Base-by-base conservation (phyloP, 2,113 vertebrate species). In the Bufo gargarizans region DNA sequence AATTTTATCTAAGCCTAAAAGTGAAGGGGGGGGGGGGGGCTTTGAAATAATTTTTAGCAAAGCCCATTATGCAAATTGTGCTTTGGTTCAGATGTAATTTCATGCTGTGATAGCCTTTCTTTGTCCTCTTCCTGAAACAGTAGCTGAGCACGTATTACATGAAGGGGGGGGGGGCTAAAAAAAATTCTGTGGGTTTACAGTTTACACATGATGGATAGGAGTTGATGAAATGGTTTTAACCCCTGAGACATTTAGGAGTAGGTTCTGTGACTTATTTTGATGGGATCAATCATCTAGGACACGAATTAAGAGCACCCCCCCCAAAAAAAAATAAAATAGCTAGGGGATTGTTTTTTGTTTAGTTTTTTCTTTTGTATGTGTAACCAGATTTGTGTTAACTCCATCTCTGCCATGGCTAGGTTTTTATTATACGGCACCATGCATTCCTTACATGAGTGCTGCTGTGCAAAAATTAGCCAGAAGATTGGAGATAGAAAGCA, bases 31-130 rank as follows among this genome's bases (percentile, higher is more conserved):
- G n/a, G n/a, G n/a, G n/a, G n/a, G 33, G 33, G n/a, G 69, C 80
- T 91, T 90, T 89, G 88, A 90, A 85, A 9, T 90, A 90, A 91
- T 92, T 74, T 92, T 92, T 91, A 84, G 90, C 90, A 89, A 89
- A 91, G 91, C 92, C 91, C 92, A 93, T 93, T 93, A 93, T 93
- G 93, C 92, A 93, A 93, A 93, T 93, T 91, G 90, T 91, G 90
- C 92, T 92, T 93, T 93, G 91, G 91, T 92, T 93, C 90, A 92
- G 90, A 90, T 91, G 92, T 92, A 92, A 93, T 93, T 93, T 93
- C 92, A 93, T 92, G 92, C 91, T 91, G 91, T 91, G 90, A 93
- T 91, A 92, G 92, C 91, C 90, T 89, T 91, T 93, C 90, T 81
- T 63, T 92, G 83, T 92, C 90, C 92, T 93, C 33, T 76, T 90